Evolutionary conservation across 2,888 invertebrate species (phyloP).

Genomic region (Acanthopleura granulata): DNA sequence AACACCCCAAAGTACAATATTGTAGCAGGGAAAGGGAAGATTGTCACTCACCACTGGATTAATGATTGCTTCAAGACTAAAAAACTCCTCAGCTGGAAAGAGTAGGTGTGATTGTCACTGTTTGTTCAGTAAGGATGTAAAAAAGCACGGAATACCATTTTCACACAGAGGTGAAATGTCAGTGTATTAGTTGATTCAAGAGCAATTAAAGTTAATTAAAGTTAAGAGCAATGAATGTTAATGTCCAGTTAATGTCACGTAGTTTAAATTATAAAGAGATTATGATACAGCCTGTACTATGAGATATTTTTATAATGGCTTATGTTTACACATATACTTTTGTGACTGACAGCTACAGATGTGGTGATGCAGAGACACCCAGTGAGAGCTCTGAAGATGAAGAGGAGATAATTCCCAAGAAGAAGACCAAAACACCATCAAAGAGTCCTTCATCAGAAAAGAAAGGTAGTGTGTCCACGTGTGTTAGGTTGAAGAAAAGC

Average conservation of each 20-base stretch:
- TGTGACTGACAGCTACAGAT: conserved; percentile 41
- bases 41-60: conserved; percentile 83
- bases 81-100: conserved; percentile 78
- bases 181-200: no score
- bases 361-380: conserved; percentile 66
- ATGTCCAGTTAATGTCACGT: no score
- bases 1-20: conserved; percentile 89
- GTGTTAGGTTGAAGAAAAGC: no score
- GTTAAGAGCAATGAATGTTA: no score
- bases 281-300: no score
- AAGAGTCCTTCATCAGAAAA: no score
- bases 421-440: conserved; percentile 45
- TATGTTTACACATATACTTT: neutral
- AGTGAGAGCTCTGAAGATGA: conserved; percentile 54
- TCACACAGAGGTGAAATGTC: no score
- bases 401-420: conserved; percentile 36
- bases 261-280: no score
- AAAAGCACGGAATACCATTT: no score
- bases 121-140: no score
- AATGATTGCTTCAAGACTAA: conserved; percentile 75
- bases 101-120: conserved; percentile 51
- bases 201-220: no score
- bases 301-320: neutral
- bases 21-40: conserved; percentile 75
- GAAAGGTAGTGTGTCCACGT: no score